Base-by-base conservation (phyloP, 1,140 invertebrate species). In the Coelopa frigida region DNA sequence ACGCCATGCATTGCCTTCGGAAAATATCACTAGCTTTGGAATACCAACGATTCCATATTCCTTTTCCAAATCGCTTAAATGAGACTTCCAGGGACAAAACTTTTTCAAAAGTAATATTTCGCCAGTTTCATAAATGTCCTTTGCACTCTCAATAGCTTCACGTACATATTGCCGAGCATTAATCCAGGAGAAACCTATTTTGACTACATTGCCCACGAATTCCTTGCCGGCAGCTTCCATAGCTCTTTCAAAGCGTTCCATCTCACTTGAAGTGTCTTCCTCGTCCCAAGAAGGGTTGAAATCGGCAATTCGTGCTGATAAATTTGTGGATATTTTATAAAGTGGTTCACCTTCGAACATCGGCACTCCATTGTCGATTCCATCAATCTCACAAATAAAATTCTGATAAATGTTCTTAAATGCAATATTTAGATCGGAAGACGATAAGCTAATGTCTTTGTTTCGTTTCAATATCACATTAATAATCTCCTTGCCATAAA, bases 351-450 rank as follows among this genome's bases (percentile, higher is more conserved):
- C 80, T 7, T 60, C 56, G 33, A 71, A 72, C 73, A 87, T 86
- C 0, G 79, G 76, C 15, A 97, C 75, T 15, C 95, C 95, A 77
- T 99, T 99, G 70, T 99, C 96, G 47, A 97, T 88, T 5, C 83
- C 94, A 75, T 99, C 96, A 47, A 99, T 78, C 78, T 97, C 94
- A 74, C 90, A 80, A 15, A 99, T 81, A 48, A 99, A 89, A 40
- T 78, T 78, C 48, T 91, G 81, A 72, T 99, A 99, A 1, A 98
- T 75, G 66, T 85, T 84, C 45, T 82, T 75, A 63, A 81, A 97
- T n/a, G 95, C 70, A 7, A 71, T 56, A 44, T 78, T 70, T 3
- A 83, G 53, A 36, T 77, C 72, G 2, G 79, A 60, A 50, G 70
- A 56, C 2, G 61, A 70, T 8, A 80, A 47, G 31, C 55, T 36